A percentile compares a stretch with the other conserved stretches of the same genome.
Evolutionary conservation across 2,888 invertebrate species (phyloP).

Genomic region (Muschampia plurimacula): DNA sequence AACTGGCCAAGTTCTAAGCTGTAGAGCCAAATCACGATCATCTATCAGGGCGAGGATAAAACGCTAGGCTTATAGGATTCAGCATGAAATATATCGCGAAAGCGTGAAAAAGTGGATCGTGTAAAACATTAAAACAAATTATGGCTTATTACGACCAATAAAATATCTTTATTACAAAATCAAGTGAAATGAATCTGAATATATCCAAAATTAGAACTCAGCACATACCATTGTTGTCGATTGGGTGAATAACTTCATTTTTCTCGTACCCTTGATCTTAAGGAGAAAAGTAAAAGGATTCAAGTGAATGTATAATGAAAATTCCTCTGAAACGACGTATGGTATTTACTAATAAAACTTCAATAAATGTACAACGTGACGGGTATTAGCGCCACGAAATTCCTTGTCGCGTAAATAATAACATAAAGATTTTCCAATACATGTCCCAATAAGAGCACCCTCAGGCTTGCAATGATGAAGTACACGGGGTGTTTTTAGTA

Average conservation of each 20-base stretch:
- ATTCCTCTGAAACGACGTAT: conserved; percentile 55
- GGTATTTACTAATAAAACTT: conserved; percentile 78
- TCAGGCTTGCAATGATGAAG: conserved; percentile 44
- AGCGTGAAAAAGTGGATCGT: conserved; percentile 28
- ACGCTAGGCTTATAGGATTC: conserved; percentile 33
- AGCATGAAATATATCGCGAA: conserved; percentile 34
- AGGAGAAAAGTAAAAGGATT: conserved; percentile 9
- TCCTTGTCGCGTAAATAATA: conserved; percentile 74
- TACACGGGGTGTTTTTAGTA: conserved; percentile 11
- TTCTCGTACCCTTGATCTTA: background rate
- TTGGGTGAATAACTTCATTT: background rate
- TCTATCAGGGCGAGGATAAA: conserved; percentile 33
- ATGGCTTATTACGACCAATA: conserved; percentile 16
- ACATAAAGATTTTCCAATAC: conserved; percentile 78
- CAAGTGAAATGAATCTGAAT: background rate
- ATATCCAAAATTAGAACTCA: background rate
- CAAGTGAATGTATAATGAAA: conserved; percentile 39
- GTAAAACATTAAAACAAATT: conserved; percentile 34
- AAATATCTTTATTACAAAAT: background rate
- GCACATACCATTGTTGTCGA: background rate
- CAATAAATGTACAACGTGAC: conserved; percentile 70
- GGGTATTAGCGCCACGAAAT: conserved; percentile 73
- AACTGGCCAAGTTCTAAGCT: conserved; percentile 29
- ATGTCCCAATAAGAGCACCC: conserved; percentile 63
- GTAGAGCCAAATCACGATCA: conserved; percentile 26